Base-by-base conservation (phyloP, 2,797 vertebrate genomes). In the Danio albolineatus region DNA sequence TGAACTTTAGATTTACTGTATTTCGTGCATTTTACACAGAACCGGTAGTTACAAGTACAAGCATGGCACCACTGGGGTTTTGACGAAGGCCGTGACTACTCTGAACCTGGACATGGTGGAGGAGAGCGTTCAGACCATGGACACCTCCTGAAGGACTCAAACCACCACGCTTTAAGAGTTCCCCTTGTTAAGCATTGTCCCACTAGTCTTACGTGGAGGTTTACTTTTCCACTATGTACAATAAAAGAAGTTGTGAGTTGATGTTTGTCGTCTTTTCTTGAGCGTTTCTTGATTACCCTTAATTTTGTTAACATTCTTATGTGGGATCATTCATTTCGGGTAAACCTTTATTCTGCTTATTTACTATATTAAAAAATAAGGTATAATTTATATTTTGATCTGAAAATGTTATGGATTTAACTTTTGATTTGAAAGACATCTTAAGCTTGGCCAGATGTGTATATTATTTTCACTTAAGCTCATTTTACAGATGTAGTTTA, bases 111-210 rank as follows among this genome's bases (percentile, higher is more conserved):
- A 99, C 82, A 88, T 98, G 85, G 80, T 97, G 85, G 96, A 97
- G 56, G 98, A 99, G 83, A 93, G 83, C 0, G 91, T 99, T 17
- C 97, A 97, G 56, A 99, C 96, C 0, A 99, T 99, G 98, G 98
- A 99, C 83, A 98, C 96, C 0, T 99, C 98, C 79, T 99, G 95
- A 96, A 54, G 54, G 10, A 60, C n/a, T 5, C 36, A 9, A 17
- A n/a, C 46, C 78, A 69, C 59, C 39, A 54, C 57, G 4, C 28
- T 60, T 51, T 49, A 2, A 53, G 14, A 38, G 57, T 57, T 44
- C 38, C 14, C 48, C 49, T 49, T 17, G 28, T 12, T 66, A 57
- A 36, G n/a, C 61, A 28, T 56, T 66, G 64, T 66, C 48, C 46
- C 46, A 19, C 21, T 46, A 36, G 3, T 74, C 46, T 36, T 36